These are phyloP conservation scores for Drosophila navojoa DNA, from an alignment of 1,140 invertebrate species.

Conservation along the genomic window DNA sequence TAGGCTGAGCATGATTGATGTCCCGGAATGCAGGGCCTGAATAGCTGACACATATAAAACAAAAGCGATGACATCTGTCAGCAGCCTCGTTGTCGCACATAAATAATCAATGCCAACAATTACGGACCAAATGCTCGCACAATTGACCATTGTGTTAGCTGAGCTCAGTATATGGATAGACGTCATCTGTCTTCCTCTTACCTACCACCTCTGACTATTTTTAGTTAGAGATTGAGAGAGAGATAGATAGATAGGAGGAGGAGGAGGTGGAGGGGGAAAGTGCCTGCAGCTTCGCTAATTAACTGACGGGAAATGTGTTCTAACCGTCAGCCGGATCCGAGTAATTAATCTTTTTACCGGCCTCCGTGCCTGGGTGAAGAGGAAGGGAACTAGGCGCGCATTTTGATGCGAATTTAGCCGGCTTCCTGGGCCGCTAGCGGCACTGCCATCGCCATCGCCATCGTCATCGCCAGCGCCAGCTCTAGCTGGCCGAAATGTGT, in stretches of 20 bases:
- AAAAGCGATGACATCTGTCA: constrained; percentile 61
- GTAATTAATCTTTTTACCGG: constrained; percentile 80
- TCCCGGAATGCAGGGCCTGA: constrained; percentile 15
- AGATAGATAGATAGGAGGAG: too few species aligned
- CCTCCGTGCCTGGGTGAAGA: constrained; percentile 1
- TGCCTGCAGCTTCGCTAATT: constrained; percentile 52
- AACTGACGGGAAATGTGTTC: constrained; percentile 70
- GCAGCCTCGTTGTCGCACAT: constrained; percentile 37
- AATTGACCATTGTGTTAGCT: constrained; percentile 40
- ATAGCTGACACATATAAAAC: constrained; percentile 34
- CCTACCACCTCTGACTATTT: neutral
- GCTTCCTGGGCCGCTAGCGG: constrained; percentile 18
- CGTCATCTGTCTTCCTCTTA: constrained; percentile 42
- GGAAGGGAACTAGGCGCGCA: constrained; percentile 32
- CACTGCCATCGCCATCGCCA: too few species aligned
- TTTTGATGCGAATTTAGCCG: constrained; percentile 64
- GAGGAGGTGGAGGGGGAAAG: too few species aligned
- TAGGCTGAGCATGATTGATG: constrained; percentile 26
- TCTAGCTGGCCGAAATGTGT: constrained; percentile 43
- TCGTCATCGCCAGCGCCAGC: too few species aligned
- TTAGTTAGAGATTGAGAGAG: too few species aligned
- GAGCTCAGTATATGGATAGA: constrained; percentile 14
- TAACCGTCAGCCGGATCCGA: constrained; percentile 73
- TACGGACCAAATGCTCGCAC: constrained; percentile 14
- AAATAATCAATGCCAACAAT: constrained; percentile 30